Evolutionary conservation across 2,797 vertebrate genomes (phyloP).

Genomic region (Phataginus tetradactyla): DNA sequence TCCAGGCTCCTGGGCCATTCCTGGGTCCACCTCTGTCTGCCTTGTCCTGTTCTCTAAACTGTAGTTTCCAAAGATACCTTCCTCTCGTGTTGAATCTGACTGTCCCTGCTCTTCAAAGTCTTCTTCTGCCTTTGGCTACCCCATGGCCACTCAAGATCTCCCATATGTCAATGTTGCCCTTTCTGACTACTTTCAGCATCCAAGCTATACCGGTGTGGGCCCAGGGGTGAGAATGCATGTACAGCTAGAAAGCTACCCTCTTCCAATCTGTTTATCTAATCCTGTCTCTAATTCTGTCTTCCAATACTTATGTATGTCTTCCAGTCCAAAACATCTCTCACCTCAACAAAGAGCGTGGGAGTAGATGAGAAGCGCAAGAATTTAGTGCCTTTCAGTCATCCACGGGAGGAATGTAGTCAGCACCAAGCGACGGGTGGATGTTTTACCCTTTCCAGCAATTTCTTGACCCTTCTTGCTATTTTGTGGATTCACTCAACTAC

Average conservation of each 20-base stretch:
- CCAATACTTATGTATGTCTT: too few relatives aligned
- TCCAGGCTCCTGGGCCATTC: fast-evolving
- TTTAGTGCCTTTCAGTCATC: background rate
- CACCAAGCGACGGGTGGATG: fast-evolving
- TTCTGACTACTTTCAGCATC: too few relatives aligned
- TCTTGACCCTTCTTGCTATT: background rate
- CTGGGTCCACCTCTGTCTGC: too few relatives aligned
- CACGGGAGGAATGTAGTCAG: background rate
- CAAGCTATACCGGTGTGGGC: background rate
- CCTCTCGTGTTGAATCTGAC: fast-evolving
- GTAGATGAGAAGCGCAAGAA: too few relatives aligned
- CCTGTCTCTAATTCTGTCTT: background rate
- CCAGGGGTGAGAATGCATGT: background rate
- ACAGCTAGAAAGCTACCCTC: background rate
- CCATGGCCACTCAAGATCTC: background rate
- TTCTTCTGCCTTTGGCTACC: fast-evolving
- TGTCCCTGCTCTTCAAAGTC: background rate
- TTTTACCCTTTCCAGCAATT: fast-evolving
- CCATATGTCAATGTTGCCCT: fast-evolving
- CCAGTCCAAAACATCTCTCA: background rate
- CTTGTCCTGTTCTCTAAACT: background rate
- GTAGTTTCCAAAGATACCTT: fast-evolving
- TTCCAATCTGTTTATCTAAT: background rate
- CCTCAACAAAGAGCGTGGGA: background rate
- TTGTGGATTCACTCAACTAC: fast-evolving